Evolutionary conservation across 1,140 invertebrate genomes (phyloP).

Genomic region (Diabrotica undecimpunctata): DNA sequence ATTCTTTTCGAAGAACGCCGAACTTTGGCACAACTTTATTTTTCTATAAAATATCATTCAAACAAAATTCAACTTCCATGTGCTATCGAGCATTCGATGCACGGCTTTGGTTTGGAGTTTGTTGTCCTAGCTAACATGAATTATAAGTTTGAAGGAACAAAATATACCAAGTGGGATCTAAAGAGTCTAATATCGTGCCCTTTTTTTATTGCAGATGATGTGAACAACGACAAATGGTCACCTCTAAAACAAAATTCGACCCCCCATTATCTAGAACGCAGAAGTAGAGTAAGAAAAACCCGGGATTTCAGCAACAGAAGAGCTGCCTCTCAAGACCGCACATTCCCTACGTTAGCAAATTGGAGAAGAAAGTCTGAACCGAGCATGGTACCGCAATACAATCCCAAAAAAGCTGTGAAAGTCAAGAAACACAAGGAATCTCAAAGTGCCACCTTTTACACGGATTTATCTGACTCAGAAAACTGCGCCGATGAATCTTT

Average conservation of each 20-base stretch:
- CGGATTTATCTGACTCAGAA: conserved; percentile 58
- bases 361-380: conserved; percentile 73
- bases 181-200: no score
- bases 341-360: conserved; percentile 55
- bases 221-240: conserved; percentile 42
- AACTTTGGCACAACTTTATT: no score
- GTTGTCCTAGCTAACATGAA: no score
- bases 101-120: no score
- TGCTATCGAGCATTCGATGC: no score
- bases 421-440: conserved; percentile 60
- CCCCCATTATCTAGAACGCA: conserved; percentile 86
- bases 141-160: no score
- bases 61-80: no score
- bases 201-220: conserved; percentile 32
- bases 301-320: conserved; percentile 39
- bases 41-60: no score
- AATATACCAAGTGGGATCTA: no score
- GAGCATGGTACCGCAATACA: conserved; percentile 53
- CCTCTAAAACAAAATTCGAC: conserved; percentile 74
- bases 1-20: no score
- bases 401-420: conserved; percentile 62
- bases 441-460: conserved; percentile 59
- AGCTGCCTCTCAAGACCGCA: conserved; percentile 40
- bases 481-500: conserved; percentile 61
- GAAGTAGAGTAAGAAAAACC: conserved; percentile 40